These are phyloP conservation scores for Passer montanus DNA, from an alignment of 2,113 vertebrate genomes.

Conservation along the genomic window DNA sequence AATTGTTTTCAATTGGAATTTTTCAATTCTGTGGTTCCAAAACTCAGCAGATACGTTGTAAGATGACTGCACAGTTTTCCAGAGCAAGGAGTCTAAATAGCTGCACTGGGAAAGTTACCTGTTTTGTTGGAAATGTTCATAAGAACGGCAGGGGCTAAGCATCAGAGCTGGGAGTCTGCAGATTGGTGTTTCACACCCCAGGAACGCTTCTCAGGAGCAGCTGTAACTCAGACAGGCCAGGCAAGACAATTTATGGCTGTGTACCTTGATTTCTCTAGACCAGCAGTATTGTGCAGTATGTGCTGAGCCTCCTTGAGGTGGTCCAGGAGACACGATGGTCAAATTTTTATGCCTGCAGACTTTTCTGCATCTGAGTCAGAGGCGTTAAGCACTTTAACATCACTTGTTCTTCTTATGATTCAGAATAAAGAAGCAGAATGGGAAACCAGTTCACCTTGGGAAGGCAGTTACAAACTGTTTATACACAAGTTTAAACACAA, in stretches of 20 bases:
- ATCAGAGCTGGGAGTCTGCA: not conserved
- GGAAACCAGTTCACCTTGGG: not conserved
- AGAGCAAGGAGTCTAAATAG: not conserved
- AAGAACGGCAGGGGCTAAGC: not conserved
- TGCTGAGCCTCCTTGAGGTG: not conserved
- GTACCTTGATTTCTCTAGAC: not conserved
- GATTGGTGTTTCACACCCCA: not conserved
- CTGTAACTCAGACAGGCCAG: not conserved
- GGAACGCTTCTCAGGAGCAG: not conserved
- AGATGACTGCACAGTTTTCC: rapidly evolving
- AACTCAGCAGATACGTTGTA: not conserved
- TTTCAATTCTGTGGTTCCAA: not conserved
- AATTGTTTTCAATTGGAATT: not conserved
- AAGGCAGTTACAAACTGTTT: not conserved
- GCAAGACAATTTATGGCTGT: rapidly evolving
- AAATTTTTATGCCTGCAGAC: not conserved
- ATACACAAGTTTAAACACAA: not conserved
- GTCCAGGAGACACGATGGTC: not conserved
- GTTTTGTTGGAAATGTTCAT: not conserved
- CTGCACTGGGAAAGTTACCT: rapidly evolving
- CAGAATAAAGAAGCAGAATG: not conserved
- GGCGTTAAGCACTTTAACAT: not conserved
- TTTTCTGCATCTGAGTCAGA: not conserved
- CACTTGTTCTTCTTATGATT: not conserved
- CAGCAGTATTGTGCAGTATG: not conserved